These are phyloP conservation scores for Asobara japonica DNA, from an alignment of 1,140 invertebrate genomes.

Conservation along the genomic window DNA sequence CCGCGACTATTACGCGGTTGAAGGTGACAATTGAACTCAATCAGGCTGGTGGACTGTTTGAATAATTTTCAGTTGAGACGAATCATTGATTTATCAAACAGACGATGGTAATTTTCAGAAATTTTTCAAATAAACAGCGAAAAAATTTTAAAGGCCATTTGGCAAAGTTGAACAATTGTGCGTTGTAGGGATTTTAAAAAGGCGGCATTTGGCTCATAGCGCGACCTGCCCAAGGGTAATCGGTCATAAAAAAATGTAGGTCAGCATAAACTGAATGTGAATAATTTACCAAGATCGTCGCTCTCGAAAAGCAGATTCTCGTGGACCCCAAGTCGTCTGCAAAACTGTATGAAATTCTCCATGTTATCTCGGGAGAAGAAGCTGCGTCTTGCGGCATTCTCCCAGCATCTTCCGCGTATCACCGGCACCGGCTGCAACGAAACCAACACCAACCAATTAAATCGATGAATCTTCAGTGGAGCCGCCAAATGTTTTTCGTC, in stretches of 20 bases:
- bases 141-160: no score
- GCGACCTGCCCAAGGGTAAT: no score
- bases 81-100: conserved; percentile 8
- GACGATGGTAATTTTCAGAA: no score
- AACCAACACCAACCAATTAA: background rate
- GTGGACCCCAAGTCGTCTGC: conserved; percentile 85
- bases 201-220: no score
- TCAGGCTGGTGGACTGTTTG: no score
- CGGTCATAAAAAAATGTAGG: background rate
- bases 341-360: conserved; percentile 93
- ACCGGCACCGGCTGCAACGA: conserved; percentile 71
- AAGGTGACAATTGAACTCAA: conserved; percentile 36
- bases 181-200: no score
- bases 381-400: conserved; percentile 80
- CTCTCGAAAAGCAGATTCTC: conserved; percentile 93
- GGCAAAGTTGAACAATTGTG: no score
- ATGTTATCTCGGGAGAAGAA: conserved; percentile 94
- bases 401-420: conserved; percentile 80
- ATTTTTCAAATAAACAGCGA: background rate
- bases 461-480: conserved; percentile 5
- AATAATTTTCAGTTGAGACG: background rate
- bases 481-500: background rate
- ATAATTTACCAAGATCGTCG: conserved; percentile 81
- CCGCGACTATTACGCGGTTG: conserved; percentile 22
- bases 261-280: background rate